These are phyloP conservation scores for Melanotaenia trifasciata DNA, from an alignment of 2,797 vertebrate species.

Conservation along the genomic window DNA sequence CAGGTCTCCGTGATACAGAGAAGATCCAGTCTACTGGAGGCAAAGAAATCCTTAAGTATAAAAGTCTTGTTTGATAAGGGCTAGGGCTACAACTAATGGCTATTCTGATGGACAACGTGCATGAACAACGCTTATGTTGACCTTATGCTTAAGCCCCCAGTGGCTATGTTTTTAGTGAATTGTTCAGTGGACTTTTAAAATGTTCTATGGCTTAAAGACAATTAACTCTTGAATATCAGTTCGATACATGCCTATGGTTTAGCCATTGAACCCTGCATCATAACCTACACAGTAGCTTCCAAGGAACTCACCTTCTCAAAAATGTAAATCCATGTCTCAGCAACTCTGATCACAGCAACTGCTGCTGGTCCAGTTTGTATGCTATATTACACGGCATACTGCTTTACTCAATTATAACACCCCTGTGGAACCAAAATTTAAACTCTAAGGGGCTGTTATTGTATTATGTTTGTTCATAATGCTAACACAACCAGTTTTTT, in stretches of 20 bases:
- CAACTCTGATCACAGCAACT: neutral
- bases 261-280: neutral
- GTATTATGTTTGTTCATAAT: neutral
- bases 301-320: neutral
- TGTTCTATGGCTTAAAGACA: neutral
- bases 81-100: too few relatives aligned
- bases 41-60: too few relatives aligned
- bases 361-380: neutral
- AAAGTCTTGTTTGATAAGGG: too few relatives aligned
- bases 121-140: neutral
- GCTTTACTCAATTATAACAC: neutral
- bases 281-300: neutral
- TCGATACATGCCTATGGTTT: neutral
- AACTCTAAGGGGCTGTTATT: neutral
- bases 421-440: neutral
- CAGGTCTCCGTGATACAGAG: too few relatives aligned
- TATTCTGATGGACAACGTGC: too few relatives aligned
- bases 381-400: neutral
- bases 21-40: too few relatives aligned
- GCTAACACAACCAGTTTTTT: slow-evolving; percentile 2
- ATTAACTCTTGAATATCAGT: neutral
- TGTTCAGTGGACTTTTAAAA: neutral
- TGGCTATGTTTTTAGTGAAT: neutral
- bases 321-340: neutral
- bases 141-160: neutral